A percentile compares a stretch with the other conserved stretches of the same genome.
These are phyloP conservation scores for Styela clava DNA, from an alignment of 23 tunicate genomes.

Conservation along the genomic window DNA sequence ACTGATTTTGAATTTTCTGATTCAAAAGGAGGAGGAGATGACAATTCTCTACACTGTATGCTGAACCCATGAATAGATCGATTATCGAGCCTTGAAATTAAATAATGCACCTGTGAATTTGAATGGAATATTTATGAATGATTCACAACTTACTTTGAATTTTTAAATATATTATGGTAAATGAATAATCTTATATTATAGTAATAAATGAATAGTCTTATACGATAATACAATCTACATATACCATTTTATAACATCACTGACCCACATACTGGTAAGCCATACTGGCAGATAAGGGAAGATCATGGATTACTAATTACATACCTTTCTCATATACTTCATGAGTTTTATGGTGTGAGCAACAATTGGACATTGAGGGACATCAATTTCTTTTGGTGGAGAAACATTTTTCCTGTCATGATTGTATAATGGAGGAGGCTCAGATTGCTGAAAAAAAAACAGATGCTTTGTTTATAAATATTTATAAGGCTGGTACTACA, in stretches of 20 bases:
- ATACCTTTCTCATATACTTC: constrained; percentile 26
- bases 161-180: too few species aligned
- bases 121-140: neutral
- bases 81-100: constrained; percentile 3
- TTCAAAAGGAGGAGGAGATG: constrained; percentile 24
- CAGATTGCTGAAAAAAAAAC: neutral
- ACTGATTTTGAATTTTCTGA: neutral
- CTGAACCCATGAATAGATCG: neutral
- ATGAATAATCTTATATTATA: too few species aligned
- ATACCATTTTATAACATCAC: neutral
- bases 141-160: neutral
- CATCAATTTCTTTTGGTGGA: neutral
- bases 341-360: constrained; percentile 8
- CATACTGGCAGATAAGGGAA: too few species aligned
- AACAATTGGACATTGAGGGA: constrained; percentile 14
- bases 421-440: neutral
- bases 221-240: too few species aligned
- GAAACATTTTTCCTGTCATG: neutral
- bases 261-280: neutral
- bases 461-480: too few species aligned
- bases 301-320: neutral
- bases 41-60: neutral
- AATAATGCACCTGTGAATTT: neutral
- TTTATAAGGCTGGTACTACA: too few species aligned
- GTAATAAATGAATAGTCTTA: too few species aligned